phyloP scores from a whole-genome alignment of 2,888 invertebrate genomes.

The Rambutsinella grinnellia region DNA sequence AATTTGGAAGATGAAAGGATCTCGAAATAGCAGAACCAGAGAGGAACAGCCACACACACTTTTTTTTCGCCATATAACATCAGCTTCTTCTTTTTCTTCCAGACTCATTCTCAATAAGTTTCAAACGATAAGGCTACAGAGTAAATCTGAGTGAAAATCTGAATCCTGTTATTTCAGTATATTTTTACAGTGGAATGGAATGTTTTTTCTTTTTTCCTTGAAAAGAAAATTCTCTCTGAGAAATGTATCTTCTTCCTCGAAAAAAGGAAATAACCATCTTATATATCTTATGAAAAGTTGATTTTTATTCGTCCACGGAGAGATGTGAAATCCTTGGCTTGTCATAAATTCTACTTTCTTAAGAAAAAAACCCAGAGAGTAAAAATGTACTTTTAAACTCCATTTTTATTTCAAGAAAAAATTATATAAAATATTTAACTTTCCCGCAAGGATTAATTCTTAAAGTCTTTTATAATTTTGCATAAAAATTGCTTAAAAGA shows the following conservation, averaged over 20 bases:
- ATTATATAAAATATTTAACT: too few species aligned
- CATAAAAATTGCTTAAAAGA: neutral
- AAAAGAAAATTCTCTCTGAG: neutral
- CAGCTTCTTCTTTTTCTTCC: slow-evolving; percentile 5
- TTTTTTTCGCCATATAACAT: too few species aligned
- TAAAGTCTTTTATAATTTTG: neutral
- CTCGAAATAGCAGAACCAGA: slow-evolving; percentile 9
- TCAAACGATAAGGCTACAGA: too few species aligned
- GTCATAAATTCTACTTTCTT: slow-evolving; percentile 35
- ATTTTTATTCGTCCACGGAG: slow-evolving; percentile 50
- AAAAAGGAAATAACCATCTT: neutral
- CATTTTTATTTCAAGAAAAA: neutral
- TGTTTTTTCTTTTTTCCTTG: slow-evolving; percentile 3
- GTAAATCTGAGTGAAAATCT: too few species aligned
- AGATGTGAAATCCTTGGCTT: slow-evolving; percentile 51
- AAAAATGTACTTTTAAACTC: neutral
- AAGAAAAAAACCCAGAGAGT: neutral
- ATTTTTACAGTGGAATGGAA: too few species aligned
- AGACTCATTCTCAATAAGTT: too few species aligned
- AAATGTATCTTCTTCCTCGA: neutral
- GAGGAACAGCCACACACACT: too few species aligned
- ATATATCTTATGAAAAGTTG: slow-evolving; percentile 49
- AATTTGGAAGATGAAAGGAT: slow-evolving; percentile 55
- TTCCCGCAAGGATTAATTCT: too few species aligned
- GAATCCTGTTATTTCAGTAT: slow-evolving; percentile 30